phyloP scores from a whole-genome alignment of 2,888 invertebrate genomes.

The Poecilobothrus nobilitatus region DNA sequence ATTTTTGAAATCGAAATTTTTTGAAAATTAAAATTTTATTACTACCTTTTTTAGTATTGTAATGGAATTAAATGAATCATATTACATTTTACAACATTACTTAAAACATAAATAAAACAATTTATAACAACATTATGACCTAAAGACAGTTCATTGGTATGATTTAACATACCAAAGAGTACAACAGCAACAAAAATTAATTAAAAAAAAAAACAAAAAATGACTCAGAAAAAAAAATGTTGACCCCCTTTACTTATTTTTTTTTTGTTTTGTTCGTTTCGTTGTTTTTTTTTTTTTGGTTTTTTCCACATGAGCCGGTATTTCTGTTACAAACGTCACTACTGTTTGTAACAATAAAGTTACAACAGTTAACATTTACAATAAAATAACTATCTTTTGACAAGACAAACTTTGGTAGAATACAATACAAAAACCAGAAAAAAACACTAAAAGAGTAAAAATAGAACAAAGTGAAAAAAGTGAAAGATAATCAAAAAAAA shows the following conservation, averaged over 20 bases:
- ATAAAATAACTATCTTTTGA: background rate
- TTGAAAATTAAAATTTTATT: too few species aligned
- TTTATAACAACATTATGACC: background rate
- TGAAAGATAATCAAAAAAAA: background rate
- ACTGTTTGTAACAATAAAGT: background rate
- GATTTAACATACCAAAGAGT: background rate
- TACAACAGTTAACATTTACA: background rate
- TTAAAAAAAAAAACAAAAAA: too few species aligned
- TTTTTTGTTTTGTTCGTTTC: too few species aligned
- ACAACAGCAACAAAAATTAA: background rate
- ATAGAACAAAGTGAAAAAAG: too few species aligned
- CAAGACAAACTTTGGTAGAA: background rate
- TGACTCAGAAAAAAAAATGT: too few species aligned
- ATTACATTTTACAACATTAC: too few species aligned
- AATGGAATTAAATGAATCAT: too few species aligned
- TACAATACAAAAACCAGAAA: background rate
- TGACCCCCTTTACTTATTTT: background rate
- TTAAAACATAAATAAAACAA: too few species aligned
- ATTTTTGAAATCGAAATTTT: too few species aligned
- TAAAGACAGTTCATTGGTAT: constrained; percentile 1
- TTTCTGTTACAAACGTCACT: background rate
- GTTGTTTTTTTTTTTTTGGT: background rate
- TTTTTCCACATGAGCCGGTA: background rate
- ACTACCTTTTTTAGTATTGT: too few species aligned
- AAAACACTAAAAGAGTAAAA: background rate